phyloP scores from a whole-genome alignment of 2,113 vertebrate genomes.

The Sitta europaea region DNA sequence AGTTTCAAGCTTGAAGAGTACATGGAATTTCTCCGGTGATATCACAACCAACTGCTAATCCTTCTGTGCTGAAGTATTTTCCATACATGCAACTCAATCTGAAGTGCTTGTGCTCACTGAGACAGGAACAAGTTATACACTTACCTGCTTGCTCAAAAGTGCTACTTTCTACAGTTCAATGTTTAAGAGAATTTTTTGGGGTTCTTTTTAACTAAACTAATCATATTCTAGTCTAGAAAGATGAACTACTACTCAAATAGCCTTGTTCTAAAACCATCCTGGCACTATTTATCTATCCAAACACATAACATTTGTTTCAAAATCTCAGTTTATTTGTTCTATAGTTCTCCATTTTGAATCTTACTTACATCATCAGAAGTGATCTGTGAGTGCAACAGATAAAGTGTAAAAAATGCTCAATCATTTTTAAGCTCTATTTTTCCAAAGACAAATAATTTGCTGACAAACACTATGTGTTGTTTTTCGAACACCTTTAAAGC shows the following conservation, averaged over 20 bases:
- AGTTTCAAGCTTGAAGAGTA: not conserved
- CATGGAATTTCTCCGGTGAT: not conserved
- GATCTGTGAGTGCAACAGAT: not conserved
- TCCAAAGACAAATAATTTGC: not conserved
- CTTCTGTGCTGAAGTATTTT: not conserved
- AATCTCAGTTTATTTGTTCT: not conserved
- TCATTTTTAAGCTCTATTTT: not conserved
- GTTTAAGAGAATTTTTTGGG: not conserved
- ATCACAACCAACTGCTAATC: not conserved
- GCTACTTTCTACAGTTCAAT: not conserved
- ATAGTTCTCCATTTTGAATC: not conserved
- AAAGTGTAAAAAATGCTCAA: not conserved
- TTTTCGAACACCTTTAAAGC: not conserved
- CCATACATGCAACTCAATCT: not conserved
- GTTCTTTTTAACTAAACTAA: not conserved
- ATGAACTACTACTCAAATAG: not conserved
- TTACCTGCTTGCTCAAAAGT: not conserved
- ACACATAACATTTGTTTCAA: not conserved
- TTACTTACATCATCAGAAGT: not conserved
- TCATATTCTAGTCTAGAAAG: not conserved
- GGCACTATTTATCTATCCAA: not conserved
- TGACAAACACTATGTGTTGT: not conserved
- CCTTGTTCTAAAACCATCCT: not conserved
- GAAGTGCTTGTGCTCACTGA: not conserved
- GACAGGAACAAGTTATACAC: not conserved